Evolutionary conservation across 2,888 invertebrate genomes (phyloP), one percentile per base, ranked within the genome.

Genomic region (Erannis defoliaria): DNA sequence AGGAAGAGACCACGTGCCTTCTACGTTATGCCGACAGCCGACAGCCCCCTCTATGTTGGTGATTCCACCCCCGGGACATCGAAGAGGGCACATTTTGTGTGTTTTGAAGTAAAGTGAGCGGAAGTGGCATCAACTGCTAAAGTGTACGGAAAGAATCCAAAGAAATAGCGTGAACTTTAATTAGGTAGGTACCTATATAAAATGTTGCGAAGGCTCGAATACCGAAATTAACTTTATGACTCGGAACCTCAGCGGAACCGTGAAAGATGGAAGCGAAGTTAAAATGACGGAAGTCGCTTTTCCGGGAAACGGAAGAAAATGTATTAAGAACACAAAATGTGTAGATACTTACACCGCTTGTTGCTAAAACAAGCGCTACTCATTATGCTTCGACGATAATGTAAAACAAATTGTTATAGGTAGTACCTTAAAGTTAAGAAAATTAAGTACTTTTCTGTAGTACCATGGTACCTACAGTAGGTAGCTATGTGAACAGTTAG

Each of bases 41-140:
- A n/a, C n/a, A n/a, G n/a, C n/a, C 82, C 80, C 82, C 80, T 76
- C 80, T 74, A 74, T 77, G 77, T 78, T 68, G 77, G 76, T 83
- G 82, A 83, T 82, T 84, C 76, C 69, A 75, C 84, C 80, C 84
- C 68, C 72, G 81, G 78, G 84, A 81, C 73, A 64, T 8, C 21
- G 35, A 68, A 60, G 42, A 49, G 59, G 61, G 42, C 62, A 40
- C 51, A 46, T 56, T 56, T 62, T 48, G 53, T 40, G 29, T 49
- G 48, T 48, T 56, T 51, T 57, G 76, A 79, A 58, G 62, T 78
- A 77, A 66, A 75, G 72, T 63, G 48, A 45, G 62, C 55, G 54
- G 76, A 80, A 76, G 75, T 62, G 78, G 64, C 55, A 55, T 45
- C 43, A 29, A 35, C 45, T 42, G 40, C 8, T 29, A 35, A 19